phyloP scores from a whole-genome alignment of 2,113 vertebrate species.

The Eleginops maclovinus region DNA sequence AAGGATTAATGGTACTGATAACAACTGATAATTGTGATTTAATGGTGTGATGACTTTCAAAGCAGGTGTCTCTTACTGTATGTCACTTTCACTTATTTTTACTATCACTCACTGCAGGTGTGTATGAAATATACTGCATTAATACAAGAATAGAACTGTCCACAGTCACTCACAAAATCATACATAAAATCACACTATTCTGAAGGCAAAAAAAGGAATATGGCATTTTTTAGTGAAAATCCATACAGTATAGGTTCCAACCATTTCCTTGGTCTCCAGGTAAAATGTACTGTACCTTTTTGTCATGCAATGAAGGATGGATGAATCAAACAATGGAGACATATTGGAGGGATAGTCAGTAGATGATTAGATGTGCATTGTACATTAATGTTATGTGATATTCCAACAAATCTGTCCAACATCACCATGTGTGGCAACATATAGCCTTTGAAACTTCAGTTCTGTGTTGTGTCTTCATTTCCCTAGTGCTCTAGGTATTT shows the following conservation, averaged over 20 bases:
- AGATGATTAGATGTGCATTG: too few species aligned
- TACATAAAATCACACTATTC: background rate
- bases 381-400: background rate
- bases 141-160: too few species aligned
- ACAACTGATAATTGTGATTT: too few species aligned
- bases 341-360: background rate
- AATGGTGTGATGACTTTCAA: too few species aligned
- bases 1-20: too few species aligned
- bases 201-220: background rate
- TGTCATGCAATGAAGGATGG: background rate
- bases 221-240: background rate
- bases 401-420: conserved; percentile 1
- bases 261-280: background rate
- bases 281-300: background rate
- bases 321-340: conserved; percentile 2
- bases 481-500: background rate
- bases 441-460: conserved; percentile 1
- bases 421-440: conserved; percentile 1
- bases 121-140: too few species aligned
- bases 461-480: too few species aligned
- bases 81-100: too few species aligned
- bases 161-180: background rate
- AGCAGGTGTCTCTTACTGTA: too few species aligned
- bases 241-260: too few species aligned
- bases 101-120: too few species aligned